phyloP scores from a whole-genome alignment of 2,797 vertebrate species.

The Mormyrus proboscirostris region DNA sequence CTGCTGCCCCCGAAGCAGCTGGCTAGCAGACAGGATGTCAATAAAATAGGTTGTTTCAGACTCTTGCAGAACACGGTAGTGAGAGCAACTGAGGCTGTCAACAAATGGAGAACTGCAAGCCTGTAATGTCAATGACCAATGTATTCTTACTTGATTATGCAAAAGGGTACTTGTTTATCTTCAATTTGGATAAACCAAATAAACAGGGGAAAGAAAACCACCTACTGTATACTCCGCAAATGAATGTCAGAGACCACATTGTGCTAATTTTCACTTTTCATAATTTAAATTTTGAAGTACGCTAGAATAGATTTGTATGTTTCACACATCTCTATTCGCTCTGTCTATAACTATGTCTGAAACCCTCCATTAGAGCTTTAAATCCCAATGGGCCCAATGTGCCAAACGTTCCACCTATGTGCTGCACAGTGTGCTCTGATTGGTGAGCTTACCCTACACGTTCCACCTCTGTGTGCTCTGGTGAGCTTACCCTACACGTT shows the following conservation, averaged over 20 bases:
- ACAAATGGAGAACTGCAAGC: neutral
- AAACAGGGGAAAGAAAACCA: neutral
- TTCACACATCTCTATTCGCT: neutral
- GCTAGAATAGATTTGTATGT: neutral
- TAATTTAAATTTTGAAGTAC: neutral
- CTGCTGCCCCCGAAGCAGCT: neutral
- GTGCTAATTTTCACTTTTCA: neutral
- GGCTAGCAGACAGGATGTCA: neutral
- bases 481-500: no score
- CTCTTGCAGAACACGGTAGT: neutral
- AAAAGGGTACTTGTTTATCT: neutral
- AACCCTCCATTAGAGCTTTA: neutral
- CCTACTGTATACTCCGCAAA: neutral
- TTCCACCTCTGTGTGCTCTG: neutral
- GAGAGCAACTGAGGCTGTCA: neutral
- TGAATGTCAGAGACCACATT: neutral
- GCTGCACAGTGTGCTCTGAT: neutral
- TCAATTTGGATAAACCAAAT: neutral
- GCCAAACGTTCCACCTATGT: neutral
- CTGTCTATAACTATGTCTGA: neutral
- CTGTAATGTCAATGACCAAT: neutral
- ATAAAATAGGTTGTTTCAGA: neutral
- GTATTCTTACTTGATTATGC: neutral
- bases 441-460: neutral
- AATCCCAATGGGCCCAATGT: neutral